Base-by-base conservation (phyloP, 2,797 vertebrate genomes). In the Falco berigora region DNA sequence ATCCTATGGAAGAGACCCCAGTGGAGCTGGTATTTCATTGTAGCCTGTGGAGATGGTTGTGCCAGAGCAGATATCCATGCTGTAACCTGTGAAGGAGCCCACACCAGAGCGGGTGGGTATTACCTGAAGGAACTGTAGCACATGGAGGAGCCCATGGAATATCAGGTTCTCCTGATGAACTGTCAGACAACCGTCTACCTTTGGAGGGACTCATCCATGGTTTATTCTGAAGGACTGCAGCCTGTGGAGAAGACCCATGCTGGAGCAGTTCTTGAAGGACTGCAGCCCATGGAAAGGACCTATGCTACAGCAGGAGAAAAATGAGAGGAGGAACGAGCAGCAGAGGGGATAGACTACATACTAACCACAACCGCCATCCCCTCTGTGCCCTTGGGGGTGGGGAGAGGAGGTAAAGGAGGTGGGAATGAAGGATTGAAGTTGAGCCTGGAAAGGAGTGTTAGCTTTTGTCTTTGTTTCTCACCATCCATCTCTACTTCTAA, bases 281-380 rank as follows among this genome's bases (percentile, higher is more conserved):
- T 80, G 38, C 22, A 36, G 36, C 28, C 17, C 9, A 2, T 12
- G 8, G n/a, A 18, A 19, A 74, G 21, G 14, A 53, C 9, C 11
- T 15, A 3, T 44, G 16, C 18, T 36, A 28, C 28, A 46, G n/a
- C 14, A 59, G 23, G 18, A 21, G 11, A 6, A 46, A 66, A 56
- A 30, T 2, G 7, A 22, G 52, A 71, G n/a, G 15, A 52, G 59
- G 32, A 44, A 61, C 19, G 28, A 61, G 30, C 8, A 69, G 25
- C 32, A 82, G n/a, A 66, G 19, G 71, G 34, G 32, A 22, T 13
- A 20, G 2, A 7, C 63, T 4, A 44, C 6, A 63, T 21, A 23
- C 27, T 23, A 47, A n/a, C 38, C 16, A 17, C 25, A 55, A 3
- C 5, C 3, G 3, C 8, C 6, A 1, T 56, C 8, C 1, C 2